Conservation (phyloP, 2,113 vertebrate species). For the Crocuta crocuta region DNA sequence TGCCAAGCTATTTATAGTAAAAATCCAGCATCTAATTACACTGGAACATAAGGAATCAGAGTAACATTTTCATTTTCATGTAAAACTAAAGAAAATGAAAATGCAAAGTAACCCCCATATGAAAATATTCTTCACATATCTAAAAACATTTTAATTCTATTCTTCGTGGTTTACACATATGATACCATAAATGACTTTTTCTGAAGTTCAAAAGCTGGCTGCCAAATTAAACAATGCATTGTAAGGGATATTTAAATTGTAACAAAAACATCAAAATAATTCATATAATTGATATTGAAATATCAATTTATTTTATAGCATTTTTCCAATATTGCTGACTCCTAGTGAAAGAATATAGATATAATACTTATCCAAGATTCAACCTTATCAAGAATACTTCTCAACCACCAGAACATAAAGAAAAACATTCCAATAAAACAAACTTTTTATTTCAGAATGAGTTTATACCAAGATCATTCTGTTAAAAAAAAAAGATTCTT, state of each 20-base stretch:
- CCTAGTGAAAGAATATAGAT: background rate
- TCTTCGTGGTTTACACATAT: slow-evolving; percentile 14
- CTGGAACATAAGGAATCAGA: background rate
- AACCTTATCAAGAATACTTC: slow-evolving; percentile 26
- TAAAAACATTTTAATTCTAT: slow-evolving; percentile 3
- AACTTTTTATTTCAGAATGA: slow-evolving; percentile 34
- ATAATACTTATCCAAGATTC: background rate
- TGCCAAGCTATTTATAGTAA: background rate
- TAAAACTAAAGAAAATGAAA: slow-evolving; percentile 33
- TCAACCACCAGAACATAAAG: background rate
- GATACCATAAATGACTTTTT: slow-evolving; percentile 7
- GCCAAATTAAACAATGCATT: slow-evolving; percentile 40
- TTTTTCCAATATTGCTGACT: background rate
- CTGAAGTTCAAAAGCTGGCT: slow-evolving; percentile 48
- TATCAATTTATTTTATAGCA: slow-evolving; percentile 20
- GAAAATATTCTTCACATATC: background rate
- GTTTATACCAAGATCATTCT: slow-evolving; percentile 38
- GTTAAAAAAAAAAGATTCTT: slow-evolving; percentile 1
- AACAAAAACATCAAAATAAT: slow-evolving; percentile 9
- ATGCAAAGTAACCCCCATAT: background rate
- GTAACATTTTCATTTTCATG: background rate
- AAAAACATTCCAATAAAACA: background rate
- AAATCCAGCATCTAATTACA: background rate
- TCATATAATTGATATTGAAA: slow-evolving; percentile 36
- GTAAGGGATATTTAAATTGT: background rate